A percentile compares a stretch with the other conserved stretches of the same genome.
Conservation (phyloP, 30 jellyfish, hydroid and myxozoan species). For the Aurelia coerulea region DNA sequence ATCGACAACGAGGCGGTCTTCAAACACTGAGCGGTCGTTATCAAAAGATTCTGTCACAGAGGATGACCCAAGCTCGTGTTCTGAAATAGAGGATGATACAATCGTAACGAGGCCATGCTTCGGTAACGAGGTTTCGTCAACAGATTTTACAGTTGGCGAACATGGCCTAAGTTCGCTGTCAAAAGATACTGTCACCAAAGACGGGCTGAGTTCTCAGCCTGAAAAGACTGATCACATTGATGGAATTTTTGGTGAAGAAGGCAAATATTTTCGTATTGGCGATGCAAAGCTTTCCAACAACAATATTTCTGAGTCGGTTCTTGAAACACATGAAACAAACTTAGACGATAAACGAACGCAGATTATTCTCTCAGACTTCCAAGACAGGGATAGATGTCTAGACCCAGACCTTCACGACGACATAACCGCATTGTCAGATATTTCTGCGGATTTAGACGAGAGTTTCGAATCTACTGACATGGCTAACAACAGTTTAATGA, state of each 20-base stretch:
- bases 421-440: not conserved
- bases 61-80: not conserved
- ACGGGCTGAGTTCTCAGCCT: not conserved
- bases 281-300: not conserved
- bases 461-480: conserved; percentile 22
- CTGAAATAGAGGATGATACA: not conserved
- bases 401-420: not conserved
- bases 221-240: not conserved
- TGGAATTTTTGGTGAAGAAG: not conserved
- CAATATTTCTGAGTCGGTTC: not conserved
- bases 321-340: not conserved
- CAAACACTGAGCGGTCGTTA: not conserved
- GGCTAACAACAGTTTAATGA: conserved; percentile 34
- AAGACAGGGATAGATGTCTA: not conserved
- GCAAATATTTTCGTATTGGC: not conserved
- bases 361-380: not conserved
- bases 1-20: not conserved
- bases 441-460: conserved; percentile 6
- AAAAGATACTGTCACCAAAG: not conserved
- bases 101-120: too few relatives aligned
- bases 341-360: not conserved
- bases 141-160: not conserved
- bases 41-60: not conserved
- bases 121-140: not conserved
- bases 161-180: too few relatives aligned